phyloP scores from a whole-genome alignment of 2,888 invertebrate genomes.

The Perithous albicinctus region DNA sequence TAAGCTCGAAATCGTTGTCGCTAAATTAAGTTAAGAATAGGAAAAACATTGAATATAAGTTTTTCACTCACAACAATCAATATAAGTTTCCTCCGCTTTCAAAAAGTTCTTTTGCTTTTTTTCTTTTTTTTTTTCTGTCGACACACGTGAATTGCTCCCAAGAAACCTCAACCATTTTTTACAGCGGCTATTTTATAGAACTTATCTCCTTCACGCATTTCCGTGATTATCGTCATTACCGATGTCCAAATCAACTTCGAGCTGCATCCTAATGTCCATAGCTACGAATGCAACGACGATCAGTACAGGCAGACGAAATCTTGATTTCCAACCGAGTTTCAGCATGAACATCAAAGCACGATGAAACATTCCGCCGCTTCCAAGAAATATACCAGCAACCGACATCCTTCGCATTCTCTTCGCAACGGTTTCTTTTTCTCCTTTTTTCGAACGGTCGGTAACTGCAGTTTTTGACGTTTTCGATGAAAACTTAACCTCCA shows the following conservation, averaged over 20 bases:
- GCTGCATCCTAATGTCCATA: constrained; percentile 89
- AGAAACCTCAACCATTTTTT: constrained; percentile 1
- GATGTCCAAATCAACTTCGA: constrained; percentile 87
- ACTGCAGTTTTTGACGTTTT: constrained; percentile 17
- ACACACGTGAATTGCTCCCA: background rate
- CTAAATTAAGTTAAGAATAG: background rate
- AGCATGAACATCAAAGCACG: constrained; percentile 88
- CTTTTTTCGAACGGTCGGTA: constrained; percentile 35
- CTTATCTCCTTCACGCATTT: constrained; percentile 30
- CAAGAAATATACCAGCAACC: constrained; percentile 75
- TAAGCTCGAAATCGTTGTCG: constrained; percentile 37
- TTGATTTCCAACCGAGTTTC: constrained; percentile 90
- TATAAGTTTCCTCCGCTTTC: background rate
- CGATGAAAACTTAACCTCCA: constrained; percentile 55
- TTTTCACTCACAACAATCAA: too few species aligned
- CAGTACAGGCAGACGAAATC: constrained; percentile 88
- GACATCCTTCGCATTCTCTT: constrained; percentile 73
- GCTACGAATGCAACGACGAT: constrained; percentile 89
- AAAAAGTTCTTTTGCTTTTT: background rate
- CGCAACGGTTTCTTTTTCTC: background rate
- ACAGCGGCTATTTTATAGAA: background rate
- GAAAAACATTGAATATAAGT: too few species aligned
- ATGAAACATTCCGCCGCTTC: constrained; percentile 83
- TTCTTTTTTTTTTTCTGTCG: background rate
- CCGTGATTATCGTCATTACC: constrained; percentile 66